A percentile compares a stretch with the other conserved stretches of the same genome.
Conservation (phyloP, 2,888 invertebrate genomes). For the Alsophila aescularia region DNA sequence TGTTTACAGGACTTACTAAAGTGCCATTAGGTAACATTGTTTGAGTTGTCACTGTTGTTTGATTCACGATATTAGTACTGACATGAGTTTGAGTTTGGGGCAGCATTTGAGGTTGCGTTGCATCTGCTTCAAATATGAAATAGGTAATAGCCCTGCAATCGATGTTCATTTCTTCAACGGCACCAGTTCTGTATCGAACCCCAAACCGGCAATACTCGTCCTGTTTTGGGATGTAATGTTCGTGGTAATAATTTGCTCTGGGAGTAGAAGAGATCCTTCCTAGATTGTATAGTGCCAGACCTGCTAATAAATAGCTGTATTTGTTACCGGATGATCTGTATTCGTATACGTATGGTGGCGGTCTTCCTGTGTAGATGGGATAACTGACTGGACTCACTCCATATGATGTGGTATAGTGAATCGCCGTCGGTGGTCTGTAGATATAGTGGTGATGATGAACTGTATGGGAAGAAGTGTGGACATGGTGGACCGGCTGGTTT, state of each 20-base stretch:
- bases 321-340: slow-evolving; percentile 38
- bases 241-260: slow-evolving; percentile 12
- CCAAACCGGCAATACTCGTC: slow-evolving; percentile 38
- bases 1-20: too few species aligned
- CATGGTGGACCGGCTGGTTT: neutral
- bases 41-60: slow-evolving; percentile 5
- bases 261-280: slow-evolving; percentile 24
- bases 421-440: slow-evolving; percentile 17
- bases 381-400: slow-evolving; percentile 13
- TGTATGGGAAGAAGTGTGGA: too few species aligned
- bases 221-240: slow-evolving; percentile 21
- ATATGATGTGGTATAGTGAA: slow-evolving; percentile 10
- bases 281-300: slow-evolving; percentile 39
- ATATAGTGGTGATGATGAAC: slow-evolving; percentile 13
- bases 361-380: slow-evolving; percentile 29
- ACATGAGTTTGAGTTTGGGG: neutral
- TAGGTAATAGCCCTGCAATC: slow-evolving; percentile 37
- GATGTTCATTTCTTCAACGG: slow-evolving; percentile 32
- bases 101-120: neutral
- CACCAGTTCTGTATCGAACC: slow-evolving; percentile 25
- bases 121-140: slow-evolving; percentile 25
- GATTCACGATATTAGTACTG: slow-evolving; percentile 5
- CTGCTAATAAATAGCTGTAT: slow-evolving; percentile 35
- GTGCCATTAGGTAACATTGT: too few species aligned
- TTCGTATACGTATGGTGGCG: slow-evolving; percentile 36